Base-by-base conservation (phyloP, 2,888 invertebrate genomes). In the Drosophila pseudotalamancana region DNA sequence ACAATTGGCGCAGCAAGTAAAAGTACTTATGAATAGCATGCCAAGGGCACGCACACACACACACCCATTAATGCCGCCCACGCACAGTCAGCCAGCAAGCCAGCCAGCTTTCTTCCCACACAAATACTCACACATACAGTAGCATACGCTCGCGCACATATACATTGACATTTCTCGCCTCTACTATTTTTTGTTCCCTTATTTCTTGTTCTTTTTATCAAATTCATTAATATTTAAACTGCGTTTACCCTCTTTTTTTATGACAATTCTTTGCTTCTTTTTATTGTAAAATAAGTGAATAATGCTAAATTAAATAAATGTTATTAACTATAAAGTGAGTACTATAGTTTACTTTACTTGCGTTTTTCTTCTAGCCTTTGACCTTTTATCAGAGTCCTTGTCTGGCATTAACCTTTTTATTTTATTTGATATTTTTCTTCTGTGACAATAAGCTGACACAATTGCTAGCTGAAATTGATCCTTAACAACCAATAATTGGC, bases 41-140 rank as follows among this genome's bases (percentile, higher is more conserved):
- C 57, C 84, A 87, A 80, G 87, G 85, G 42, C 80, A 80, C 63
- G 12, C 35, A 16, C 45, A 40, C 54, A 6, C 48, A 11, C 43
- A 12, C 31, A 8, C 49, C 9, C 48, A 19, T 23, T 9, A 14
- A 25, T n/a, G 8, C n/a, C 9, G 14, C 21, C 31, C 6, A 40
- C 35, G 3, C 32, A 14, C 21, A 39, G 11, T 14, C 42, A 18
- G 23, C 19, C 35, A 35, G 19, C 45, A 16, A 27, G 6, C 31
- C 14, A 42, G 37, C 18, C 25, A 14, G 11, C 25, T 18, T n/a
- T 18, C 11, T n/a, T 18, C 19, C 11, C 6, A 4, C 37, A 39
- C 37, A 1, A 6, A 27, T 23, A 19, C 16, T 12, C 34, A 21
- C 29, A 25, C 39, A 27, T 18, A 42, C 21, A 39, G n/a, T n/a